These are phyloP conservation scores for Panagrolaimus sp. DNA, from an alignment of 1,140 invertebrate genomes.

Conservation along the genomic window DNA sequence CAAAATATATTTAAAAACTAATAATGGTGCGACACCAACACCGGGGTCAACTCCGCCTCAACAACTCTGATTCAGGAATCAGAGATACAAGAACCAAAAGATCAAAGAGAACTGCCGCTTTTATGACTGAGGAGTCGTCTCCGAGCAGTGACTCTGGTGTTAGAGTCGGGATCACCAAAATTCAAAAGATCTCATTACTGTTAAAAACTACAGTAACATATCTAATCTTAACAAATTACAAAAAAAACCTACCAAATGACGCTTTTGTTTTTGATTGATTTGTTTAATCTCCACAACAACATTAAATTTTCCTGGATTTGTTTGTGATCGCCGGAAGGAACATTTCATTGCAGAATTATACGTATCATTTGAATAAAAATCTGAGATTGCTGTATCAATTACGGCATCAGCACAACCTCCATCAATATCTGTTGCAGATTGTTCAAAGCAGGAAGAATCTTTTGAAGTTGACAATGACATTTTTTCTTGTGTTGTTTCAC, in stretches of 20 bases:
- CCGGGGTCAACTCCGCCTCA: too few relatives aligned
- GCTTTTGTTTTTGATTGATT: not conserved
- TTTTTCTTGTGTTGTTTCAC: not conserved
- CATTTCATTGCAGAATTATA: not conserved
- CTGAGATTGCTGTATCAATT: not conserved
- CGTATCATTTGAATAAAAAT: not conserved
- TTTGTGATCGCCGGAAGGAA: not conserved
- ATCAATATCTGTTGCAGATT: not conserved
- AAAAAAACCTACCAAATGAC: not conserved
- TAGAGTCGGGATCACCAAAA: too few relatives aligned
- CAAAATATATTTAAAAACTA: too few relatives aligned
- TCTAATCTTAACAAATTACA: too few relatives aligned
- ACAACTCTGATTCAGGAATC: too few relatives aligned
- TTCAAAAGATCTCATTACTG: too few relatives aligned
- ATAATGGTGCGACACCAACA: too few relatives aligned
- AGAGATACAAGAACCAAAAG: too few relatives aligned
- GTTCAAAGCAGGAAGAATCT: not conserved
- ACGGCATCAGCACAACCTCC: not conserved
- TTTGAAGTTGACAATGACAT: not conserved
- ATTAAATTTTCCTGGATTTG: not conserved
- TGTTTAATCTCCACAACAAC: not conserved
- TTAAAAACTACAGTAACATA: too few relatives aligned
- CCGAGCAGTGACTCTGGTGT: too few relatives aligned
- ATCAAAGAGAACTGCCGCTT: too few relatives aligned
- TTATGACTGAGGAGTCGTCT: too few relatives aligned